Evolutionary conservation across 2,113 vertebrate genomes (phyloP).

Genomic region (Copsychus sechellarum): DNA sequence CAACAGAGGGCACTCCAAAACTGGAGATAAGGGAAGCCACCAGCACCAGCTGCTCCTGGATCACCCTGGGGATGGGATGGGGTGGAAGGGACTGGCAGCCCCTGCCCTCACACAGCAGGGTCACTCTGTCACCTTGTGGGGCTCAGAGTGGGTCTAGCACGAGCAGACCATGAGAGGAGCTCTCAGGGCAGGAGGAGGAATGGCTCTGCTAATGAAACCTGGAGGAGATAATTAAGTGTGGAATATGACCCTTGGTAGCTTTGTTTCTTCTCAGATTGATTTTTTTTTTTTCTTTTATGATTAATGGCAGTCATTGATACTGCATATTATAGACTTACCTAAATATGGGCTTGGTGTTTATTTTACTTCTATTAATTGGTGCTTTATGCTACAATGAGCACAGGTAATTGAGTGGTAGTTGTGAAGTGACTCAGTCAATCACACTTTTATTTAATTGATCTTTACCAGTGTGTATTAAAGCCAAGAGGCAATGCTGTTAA

Average conservation of each 20-base stretch:
- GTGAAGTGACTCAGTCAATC: not conserved
- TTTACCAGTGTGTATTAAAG: not conserved
- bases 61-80: accelerated
- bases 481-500: not conserved
- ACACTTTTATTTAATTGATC: not conserved
- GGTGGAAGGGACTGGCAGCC: accelerated
- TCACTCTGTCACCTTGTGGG: too few species aligned
- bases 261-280: not conserved
- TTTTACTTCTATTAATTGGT: not conserved
- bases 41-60: not conserved
- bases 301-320: not conserved
- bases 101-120: too few species aligned
- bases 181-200: not conserved
- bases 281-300: not conserved
- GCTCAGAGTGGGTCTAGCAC: accelerated
- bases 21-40: not conserved
- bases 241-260: not conserved
- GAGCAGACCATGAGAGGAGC: not conserved
- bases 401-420: not conserved
- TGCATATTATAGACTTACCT: not conserved
- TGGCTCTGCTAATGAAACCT: not conserved
- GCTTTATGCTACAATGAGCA: not conserved
- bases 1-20: conserved; percentile 52
- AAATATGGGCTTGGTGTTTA: not conserved
- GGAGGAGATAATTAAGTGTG: not conserved